Evolutionary conservation across 2,888 invertebrate genomes (phyloP), one percentile per base, ranked within the genome.

Genomic region (Trissoscelio sp.): DNA sequence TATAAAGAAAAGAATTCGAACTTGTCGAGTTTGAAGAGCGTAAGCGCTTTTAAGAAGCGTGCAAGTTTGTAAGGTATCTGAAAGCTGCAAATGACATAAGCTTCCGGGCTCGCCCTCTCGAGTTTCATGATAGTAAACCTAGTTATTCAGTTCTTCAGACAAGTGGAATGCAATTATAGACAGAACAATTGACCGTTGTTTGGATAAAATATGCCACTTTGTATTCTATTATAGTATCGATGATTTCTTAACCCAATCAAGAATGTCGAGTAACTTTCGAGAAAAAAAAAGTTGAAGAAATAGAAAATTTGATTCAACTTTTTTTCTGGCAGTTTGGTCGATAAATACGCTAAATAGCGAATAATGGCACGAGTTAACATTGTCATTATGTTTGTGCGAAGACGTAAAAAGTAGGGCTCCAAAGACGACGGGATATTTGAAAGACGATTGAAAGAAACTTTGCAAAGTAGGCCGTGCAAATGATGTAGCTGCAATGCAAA

Each of bases 381-480:
- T 66, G 75, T 34, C 42, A 16, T 60, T 60, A 39, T 44, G n/a
- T 57, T 77, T 34, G 51, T 42, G 53, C 24, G 6, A 51, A 28
- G 31, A 57, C 37, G 20, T 6, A 53, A 22, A 66, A 48, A 57
- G 11, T 20, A 31, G 3, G 20, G 3, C n/a, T 3, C 2, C 16
- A 34, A 60, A 60, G 48, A 53, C 28, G 51, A 11, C 12, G 42
- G 14, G 16, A 4, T 53, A 42, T 64, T 55, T 53, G n/a, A n/a
- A n/a, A n/a, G n/a, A n/a, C n/a, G n/a, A n/a, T n/a, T n/a, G 66
- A 66, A 58, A 31, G 60, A 53, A 60, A 75, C 42, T 75, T 75
- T 18, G 11, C 24, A 44, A 78, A 78, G 64, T 70, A 78, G 70
- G 70, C 78, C 69, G 77, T 62, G 46, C 62, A 77, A 77, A 69